A percentile compares a stretch with the other conserved stretches of the same genome.
Conservation (phyloP, 2,113 vertebrate genomes). For the Camelus dromedarius region DNA sequence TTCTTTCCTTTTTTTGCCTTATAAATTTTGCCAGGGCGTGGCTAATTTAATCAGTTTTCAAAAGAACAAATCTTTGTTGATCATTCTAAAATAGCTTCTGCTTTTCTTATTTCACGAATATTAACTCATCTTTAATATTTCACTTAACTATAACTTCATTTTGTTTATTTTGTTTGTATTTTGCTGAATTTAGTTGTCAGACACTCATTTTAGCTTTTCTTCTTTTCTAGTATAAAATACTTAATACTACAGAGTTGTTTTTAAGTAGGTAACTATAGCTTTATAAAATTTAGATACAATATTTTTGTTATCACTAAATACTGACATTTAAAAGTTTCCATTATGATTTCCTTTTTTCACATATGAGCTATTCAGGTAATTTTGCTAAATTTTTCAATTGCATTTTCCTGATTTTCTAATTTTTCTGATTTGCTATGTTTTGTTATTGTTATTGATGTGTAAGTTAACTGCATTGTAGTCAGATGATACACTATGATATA, state of each 20-base stretch:
- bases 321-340: not conserved
- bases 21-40: not conserved
- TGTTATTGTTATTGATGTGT: not conserved
- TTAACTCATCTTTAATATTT: not conserved
- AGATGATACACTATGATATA: not conserved
- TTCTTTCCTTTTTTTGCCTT: not conserved
- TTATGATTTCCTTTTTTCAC: not conserved
- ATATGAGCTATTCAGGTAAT: not conserved
- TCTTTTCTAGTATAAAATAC: not conserved
- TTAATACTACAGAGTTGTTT: not conserved
- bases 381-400: not conserved
- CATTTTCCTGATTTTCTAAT: not conserved
- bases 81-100: not conserved
- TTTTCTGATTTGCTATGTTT: not conserved
- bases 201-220: not conserved
- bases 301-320: not conserved
- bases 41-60: not conserved
- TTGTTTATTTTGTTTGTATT: not conserved
- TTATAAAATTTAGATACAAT: not conserved
- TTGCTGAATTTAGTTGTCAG: not conserved
- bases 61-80: not conserved
- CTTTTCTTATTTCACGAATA: not conserved
- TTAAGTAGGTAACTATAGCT: not conserved
- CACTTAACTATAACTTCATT: not conserved
- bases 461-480: not conserved